Percentiles rank a stretch among this genome's conserved stretches.
phyloP scores from a whole-genome alignment of 2,797 vertebrate species.

The Carcharodon carcharias region DNA sequence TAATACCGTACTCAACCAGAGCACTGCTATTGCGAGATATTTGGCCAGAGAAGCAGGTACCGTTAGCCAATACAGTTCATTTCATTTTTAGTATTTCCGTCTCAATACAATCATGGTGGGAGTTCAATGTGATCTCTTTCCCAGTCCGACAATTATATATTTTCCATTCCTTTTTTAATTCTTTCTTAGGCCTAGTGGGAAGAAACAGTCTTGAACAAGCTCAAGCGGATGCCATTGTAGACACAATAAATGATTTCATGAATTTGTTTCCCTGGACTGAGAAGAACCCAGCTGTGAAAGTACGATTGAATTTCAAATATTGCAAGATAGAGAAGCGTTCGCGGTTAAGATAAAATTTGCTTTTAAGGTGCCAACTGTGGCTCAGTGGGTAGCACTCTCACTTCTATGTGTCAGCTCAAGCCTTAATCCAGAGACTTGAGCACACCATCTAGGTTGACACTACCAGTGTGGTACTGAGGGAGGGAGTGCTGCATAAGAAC shows the following conservation, averaged over 20 bases:
- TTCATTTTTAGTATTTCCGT: neutral
- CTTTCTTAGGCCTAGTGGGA: slow-evolving; percentile 57
- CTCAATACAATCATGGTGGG: too few species aligned
- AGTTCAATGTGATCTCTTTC: neutral
- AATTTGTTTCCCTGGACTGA: slow-evolving; percentile 61
- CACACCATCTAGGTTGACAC: neutral
- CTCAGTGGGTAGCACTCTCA: neutral
- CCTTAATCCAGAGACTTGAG: neutral
- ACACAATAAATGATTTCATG: slow-evolving; percentile 64
- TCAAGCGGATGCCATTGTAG: slow-evolving; percentile 58
- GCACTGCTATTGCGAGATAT: slow-evolving; percentile 63
- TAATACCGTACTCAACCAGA: slow-evolving; percentile 58
- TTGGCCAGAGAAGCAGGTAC: slow-evolving; percentile 64
- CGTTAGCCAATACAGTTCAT: neutral
- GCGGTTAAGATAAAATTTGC: neutral
- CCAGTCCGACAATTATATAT: neutral
- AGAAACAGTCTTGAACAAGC: slow-evolving; percentile 57
- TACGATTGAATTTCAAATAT: slow-evolving; percentile 44
- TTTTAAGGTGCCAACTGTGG: neutral
- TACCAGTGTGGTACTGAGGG: neutral
- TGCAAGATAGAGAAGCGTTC: too few species aligned
- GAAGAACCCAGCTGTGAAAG: slow-evolving; percentile 52
- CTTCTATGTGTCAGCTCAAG: neutral
- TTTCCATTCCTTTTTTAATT: neutral
- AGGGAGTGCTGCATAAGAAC: neutral